phyloP scores from a whole-genome alignment of 1,140 invertebrate species.

The Magallana angulata region DNA sequence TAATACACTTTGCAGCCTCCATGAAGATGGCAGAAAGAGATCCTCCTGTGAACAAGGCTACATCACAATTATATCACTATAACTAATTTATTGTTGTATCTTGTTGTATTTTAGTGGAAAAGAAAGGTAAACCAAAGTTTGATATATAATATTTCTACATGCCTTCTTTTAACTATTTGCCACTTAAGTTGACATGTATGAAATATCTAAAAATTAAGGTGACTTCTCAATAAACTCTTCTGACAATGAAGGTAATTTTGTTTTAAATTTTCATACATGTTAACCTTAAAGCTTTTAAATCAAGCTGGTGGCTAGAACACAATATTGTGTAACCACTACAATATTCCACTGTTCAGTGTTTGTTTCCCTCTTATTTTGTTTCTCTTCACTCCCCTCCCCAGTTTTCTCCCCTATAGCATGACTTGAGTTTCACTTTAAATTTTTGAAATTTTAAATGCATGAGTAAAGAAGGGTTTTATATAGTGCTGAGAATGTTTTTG shows the following conservation, averaged over 20 bases:
- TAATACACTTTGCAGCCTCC: constrained; percentile 14
- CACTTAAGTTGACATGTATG: constrained; percentile 4
- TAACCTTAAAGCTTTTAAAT: constrained; percentile 6
- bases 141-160: not conserved
- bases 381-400: constrained; percentile 14
- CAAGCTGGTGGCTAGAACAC: constrained; percentile 31
- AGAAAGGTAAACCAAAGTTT: constrained; percentile 22
- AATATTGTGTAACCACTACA: not conserved
- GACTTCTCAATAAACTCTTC: not conserved
- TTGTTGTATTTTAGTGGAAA: constrained; percentile 41
- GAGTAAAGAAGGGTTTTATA: not conserved
- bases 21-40: not conserved
- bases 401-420: not conserved
- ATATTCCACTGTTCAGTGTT: not conserved
- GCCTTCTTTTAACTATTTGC: constrained; percentile 35
- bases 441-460: not conserved
- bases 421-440: not conserved
- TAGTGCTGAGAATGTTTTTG: constrained; percentile 3
- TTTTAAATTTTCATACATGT: not conserved
- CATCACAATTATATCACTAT: not conserved
- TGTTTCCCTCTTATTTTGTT: constrained; percentile 30
- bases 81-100: constrained; percentile 23
- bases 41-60: not conserved
- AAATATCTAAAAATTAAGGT: not conserved
- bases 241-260: not conserved